phyloP scores from a whole-genome alignment of 2,888 invertebrate species.

The Carpatolechia fugitivella region DNA sequence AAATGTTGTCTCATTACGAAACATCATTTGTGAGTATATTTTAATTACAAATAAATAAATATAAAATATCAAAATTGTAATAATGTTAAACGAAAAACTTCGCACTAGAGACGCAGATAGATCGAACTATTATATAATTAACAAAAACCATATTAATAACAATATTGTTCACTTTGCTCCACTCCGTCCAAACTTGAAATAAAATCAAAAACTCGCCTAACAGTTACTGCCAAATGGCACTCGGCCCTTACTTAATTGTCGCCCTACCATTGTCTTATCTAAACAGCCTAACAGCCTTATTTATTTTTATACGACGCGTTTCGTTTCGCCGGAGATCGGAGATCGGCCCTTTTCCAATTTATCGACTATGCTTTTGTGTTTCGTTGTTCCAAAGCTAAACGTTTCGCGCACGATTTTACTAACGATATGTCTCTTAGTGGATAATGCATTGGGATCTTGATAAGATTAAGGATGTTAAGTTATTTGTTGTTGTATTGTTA shows the following conservation, averaged over 20 bases:
- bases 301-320: constrained; percentile 24
- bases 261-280: constrained; percentile 46
- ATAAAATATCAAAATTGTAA: no score
- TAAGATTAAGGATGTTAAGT: background rate
- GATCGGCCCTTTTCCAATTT: constrained; percentile 20
- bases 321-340: constrained; percentile 12
- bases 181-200: no score
- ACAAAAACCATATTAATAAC: no score
- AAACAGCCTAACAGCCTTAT: constrained; percentile 25
- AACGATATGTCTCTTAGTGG: constrained; percentile 4
- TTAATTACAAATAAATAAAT: no score
- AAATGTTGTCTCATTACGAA: no score
- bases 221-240: background rate
- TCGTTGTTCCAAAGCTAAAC: background rate
- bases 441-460: background rate
- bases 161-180: no score
- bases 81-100: no score
- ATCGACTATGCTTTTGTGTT: constrained; percentile 4
- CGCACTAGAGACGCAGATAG: no score
- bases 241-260: constrained; percentile 10
- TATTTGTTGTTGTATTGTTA: background rate
- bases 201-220: no score
- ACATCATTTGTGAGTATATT: no score
- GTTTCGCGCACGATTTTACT: constrained; percentile 7
- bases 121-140: no score